Evolutionary conservation across 1,140 invertebrate genomes (phyloP).

Genomic region (Drosophila asahinai): DNA sequence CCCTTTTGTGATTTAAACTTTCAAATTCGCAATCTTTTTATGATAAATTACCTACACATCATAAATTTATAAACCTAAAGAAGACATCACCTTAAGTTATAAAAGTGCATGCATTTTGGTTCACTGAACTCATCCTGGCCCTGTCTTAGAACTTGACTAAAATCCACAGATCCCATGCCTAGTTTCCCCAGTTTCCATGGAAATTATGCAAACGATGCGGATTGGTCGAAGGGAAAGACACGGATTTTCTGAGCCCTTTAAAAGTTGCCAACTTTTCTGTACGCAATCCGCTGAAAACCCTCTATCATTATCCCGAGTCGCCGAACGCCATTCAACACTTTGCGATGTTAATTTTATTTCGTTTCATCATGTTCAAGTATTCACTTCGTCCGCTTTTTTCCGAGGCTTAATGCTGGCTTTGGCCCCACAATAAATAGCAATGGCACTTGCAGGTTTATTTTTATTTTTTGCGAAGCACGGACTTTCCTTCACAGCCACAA

Average conservation of each 20-base stretch:
- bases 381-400: constrained; percentile 42
- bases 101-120: neutral
- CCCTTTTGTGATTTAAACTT: too few species aligned
- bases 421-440: constrained; percentile 7
- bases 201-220: constrained; percentile 70
- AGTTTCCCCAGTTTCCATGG: constrained; percentile 32
- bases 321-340: constrained; percentile 23
- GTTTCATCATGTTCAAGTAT: constrained; percentile 69
- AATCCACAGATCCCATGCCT: constrained; percentile 12
- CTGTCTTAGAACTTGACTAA: neutral
- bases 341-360: constrained; percentile 70
- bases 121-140: neutral
- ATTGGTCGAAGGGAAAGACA: constrained; percentile 17
- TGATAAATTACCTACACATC: too few species aligned
- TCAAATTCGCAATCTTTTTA: too few species aligned
- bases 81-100: too few species aligned
- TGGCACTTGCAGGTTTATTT: neutral
- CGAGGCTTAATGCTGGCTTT: constrained; percentile 33
- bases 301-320: constrained; percentile 33
- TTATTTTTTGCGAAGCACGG: neutral
- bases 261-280: constrained; percentile 41
- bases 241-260: constrained; percentile 14
- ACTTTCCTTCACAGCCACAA: neutral
- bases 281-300: constrained; percentile 23
- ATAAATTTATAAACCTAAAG: too few species aligned